Percentiles rank a stretch among this genome's conserved stretches.
These are phyloP conservation scores for Cynopterus brachyotis DNA, from an alignment of 2,113 vertebrate species.

Conservation along the genomic window DNA sequence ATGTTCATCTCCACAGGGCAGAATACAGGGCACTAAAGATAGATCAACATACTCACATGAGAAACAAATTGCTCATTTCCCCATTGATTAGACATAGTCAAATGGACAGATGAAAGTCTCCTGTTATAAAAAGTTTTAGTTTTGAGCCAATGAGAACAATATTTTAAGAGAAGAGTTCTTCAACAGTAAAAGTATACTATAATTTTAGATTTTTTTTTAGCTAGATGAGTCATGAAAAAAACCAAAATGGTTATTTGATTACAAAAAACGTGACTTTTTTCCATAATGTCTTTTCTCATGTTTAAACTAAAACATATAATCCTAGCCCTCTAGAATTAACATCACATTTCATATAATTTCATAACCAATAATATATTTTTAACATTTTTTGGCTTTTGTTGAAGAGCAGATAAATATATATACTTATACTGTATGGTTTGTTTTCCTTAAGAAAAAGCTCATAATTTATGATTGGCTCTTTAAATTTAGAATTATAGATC, in stretches of 20 bases:
- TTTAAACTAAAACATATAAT: not conserved
- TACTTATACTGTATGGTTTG: not conserved
- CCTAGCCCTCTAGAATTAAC: not conserved
- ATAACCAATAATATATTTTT: not conserved
- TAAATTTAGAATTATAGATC: not conserved
- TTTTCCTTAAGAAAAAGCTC: not conserved
- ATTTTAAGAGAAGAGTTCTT: not conserved
- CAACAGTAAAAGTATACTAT: not conserved
- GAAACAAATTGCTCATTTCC: slow-evolving; percentile 14
- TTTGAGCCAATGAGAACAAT: not conserved
- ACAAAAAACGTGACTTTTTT: not conserved
- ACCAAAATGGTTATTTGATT: not conserved
- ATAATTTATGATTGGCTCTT: not conserved
- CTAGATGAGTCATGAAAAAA: not conserved
- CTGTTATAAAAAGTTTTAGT: not conserved
- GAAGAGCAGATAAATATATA: not conserved
- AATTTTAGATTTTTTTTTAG: not conserved
- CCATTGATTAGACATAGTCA: not conserved
- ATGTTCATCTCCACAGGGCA: slow-evolving; percentile 30
- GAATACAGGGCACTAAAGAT: not conserved
- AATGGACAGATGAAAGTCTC: not conserved
- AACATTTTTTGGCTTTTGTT: not conserved
- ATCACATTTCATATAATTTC: not conserved
- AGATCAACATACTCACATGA: not conserved
- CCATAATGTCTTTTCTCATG: not conserved